Percentiles rank a stretch among this genome's conserved stretches.
Evolutionary conservation across 2,797 vertebrate genomes (phyloP).

Genomic region (Micromesistius poutassou): DNA sequence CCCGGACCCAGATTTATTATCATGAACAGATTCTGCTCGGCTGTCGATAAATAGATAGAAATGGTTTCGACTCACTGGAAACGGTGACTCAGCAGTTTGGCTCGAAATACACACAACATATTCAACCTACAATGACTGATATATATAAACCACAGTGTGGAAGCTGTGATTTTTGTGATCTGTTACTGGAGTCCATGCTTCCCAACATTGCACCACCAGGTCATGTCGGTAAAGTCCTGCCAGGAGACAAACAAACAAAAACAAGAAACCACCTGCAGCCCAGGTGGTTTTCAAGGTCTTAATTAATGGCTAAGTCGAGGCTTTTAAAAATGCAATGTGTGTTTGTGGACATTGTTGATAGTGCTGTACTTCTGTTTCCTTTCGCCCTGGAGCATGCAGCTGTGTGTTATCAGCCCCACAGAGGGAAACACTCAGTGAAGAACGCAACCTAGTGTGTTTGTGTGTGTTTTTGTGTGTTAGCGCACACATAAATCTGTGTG

Average conservation of each 20-base stretch:
- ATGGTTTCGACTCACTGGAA: background rate
- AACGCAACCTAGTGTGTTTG: background rate
- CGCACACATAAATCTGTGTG: background rate
- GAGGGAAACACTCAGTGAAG: slow-evolving; percentile 15
- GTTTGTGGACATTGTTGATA: slow-evolving; percentile 28
- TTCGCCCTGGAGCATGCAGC: slow-evolving; percentile 36
- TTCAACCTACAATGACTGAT: background rate
- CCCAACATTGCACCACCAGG: slow-evolving; percentile 18
- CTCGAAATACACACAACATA: background rate
- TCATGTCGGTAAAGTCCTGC: slow-evolving; percentile 25
- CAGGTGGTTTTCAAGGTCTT: slow-evolving; percentile 49
- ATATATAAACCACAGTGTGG: background rate
- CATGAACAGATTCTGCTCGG: background rate
- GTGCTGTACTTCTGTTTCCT: slow-evolving; percentile 29
- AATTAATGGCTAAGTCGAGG: slow-evolving; percentile 54
- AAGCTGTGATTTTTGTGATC: background rate
- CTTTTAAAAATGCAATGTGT: slow-evolving; percentile 21
- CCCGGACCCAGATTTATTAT: slow-evolving; percentile 33
- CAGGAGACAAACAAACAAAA: slow-evolving; percentile 22
- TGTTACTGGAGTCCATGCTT: background rate
- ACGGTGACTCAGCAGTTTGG: background rate
- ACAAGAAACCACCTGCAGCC: slow-evolving; percentile 21
- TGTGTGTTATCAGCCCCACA: slow-evolving; percentile 30
- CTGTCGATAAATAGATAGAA: background rate
- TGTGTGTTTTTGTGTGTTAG: background rate